phyloP scores from a whole-genome alignment of 2,113 vertebrate genomes.

The Acinonyx jubatus region DNA sequence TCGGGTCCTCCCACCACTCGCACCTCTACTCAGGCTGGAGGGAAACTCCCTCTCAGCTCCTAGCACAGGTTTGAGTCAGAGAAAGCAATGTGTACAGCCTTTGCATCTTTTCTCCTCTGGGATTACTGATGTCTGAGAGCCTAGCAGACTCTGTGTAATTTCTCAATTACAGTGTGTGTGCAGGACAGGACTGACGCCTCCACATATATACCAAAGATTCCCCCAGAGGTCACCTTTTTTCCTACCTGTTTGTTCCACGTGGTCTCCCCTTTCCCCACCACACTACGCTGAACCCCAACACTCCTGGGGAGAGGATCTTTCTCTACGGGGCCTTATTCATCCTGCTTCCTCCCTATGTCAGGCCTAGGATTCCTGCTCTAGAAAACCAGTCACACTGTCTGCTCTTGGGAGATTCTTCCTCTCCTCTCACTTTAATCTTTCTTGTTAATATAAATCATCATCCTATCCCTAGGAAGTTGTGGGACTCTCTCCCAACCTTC shows the following conservation, averaged over 20 bases:
- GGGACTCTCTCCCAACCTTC: neutral
- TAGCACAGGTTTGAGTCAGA: neutral
- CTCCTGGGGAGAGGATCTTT: neutral
- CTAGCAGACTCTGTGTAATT: constrained; percentile 82
- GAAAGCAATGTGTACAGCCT: constrained; percentile 24
- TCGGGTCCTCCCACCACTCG: neutral
- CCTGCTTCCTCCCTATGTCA: neutral
- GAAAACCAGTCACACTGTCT: neutral
- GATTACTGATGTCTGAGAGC: constrained; percentile 78
- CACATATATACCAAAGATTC: constrained; percentile 71
- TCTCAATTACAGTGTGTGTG: constrained; percentile 78
- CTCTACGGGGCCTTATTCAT: neutral
- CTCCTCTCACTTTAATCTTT: neutral
- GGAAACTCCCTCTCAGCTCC: neutral
- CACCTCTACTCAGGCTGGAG: neutral
- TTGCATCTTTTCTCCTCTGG: constrained; percentile 68
- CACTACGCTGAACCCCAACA: neutral
- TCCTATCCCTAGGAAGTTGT: neutral
- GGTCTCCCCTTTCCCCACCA: neutral
- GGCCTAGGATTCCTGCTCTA: neutral
- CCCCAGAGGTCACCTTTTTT: constrained; percentile 48
- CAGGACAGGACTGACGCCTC: constrained; percentile 69
- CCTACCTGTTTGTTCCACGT: constrained; percentile 29
- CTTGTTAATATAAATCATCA: neutral
- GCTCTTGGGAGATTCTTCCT: neutral